Base-by-base conservation (phyloP, 2,113 vertebrate species). In the Emydocephalus ijimae region DNA sequence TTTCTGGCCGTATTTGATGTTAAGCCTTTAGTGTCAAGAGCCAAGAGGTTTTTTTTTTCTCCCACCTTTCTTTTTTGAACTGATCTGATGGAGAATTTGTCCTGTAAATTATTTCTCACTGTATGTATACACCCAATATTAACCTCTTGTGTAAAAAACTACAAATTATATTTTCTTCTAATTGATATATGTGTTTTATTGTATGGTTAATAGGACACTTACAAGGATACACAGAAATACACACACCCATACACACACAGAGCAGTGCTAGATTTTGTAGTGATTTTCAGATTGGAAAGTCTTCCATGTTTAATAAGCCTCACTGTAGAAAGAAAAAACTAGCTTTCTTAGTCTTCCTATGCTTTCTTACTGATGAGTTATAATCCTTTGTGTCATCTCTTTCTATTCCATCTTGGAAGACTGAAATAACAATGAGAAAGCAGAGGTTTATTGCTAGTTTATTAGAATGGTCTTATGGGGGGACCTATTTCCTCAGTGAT, bases 1-100 rank as follows among this genome's bases (percentile, higher is more conserved):
- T 98, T 99, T 98, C 98, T 98, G 97, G 98, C 97, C 98, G 98
- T 96, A 99, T 98, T 99, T 99, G 98, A 99, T 99, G 99, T 99
- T 98, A 98, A 99, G 98, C 98, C 98, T 99, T 98, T 97, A 98
- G 98, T 98, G 98, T 98, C 98, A 97, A 98, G 98, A 96, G 98
- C 98, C 96, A 95, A 97, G 97, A 95, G 97, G 14, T 5, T 3
- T 97, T 97, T 96, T 96, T 87, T 94, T 94, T 39, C 39, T 24
- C 91, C 88, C 95, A 89, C 95, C 94, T 94, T 91, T 88, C 20
- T 91, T 93, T 81, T 89, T 94, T 94, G 96, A 95, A 95, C n/a
- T 94, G 96, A 96, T 97, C 97, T 97, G 96, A 91, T 94, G 95
- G 95, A 97, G 96, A 96, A 96, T 94, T 96, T 96, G 95, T 95